Base-by-base conservation (phyloP, 2,113 vertebrate genomes). In the Rousettus leschenaultii region DNA sequence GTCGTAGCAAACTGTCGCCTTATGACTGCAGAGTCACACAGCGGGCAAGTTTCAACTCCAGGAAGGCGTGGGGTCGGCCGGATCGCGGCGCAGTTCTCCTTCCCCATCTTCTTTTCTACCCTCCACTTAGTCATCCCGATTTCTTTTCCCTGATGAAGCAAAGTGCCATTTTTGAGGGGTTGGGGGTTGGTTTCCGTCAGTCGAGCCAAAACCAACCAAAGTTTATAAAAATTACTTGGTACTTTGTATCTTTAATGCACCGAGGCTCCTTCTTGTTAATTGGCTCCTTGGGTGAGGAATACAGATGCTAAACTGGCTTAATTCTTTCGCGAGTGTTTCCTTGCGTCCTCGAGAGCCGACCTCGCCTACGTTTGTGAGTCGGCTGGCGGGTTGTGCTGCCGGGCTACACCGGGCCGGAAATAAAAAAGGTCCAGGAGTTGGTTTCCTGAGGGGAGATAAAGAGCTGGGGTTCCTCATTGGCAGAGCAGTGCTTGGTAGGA, bases 21-120 rank as follows among this genome's bases (percentile, higher is more conserved):
- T 89, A 92, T 59, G 85, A 91, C 96, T 97, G 95, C 95, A 73
- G 88, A 96, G 91, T 96, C 97, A 90, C 97, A 86, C 95, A 43
- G 86, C 85, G 65, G 65, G 35, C 89, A 78, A 82, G 95, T 91
- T 91, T 68, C 77, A 68, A 43, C 86, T 95, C 61, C 59, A 13
- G 80, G 85, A 92, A 94, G 93, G 90, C 92, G 73, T 83, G 90
- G 65, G 88, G 59, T 70, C 68, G 63, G 45, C 35, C 53, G 19
- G 6, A 10, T 45, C 28, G 74, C 38, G 26, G 86, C 77, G 51
- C 35, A 45, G 15, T 70, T 57, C 83, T 61, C 55, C n/a, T 79
- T 87, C 57, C 59, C 48, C 0, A 5, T 45, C 43, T 71, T 68
- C 68, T 38, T 74, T 16, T 22, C 68, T 33, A 10, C n/a, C 82